Evolutionary conservation across 2,888 invertebrate species (phyloP).

Genomic region (Amiota mariae): DNA sequence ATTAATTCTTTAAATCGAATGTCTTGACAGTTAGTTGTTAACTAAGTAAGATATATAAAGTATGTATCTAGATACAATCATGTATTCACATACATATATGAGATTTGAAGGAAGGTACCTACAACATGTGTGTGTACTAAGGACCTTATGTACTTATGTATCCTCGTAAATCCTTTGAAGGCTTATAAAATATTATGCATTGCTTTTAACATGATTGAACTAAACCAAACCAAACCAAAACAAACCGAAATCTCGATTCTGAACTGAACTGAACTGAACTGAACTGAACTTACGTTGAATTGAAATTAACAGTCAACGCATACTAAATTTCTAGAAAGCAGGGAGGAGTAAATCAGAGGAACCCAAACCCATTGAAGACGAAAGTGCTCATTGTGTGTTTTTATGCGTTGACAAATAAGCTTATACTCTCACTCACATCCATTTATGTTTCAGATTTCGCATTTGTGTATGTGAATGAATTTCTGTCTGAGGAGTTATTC

Average conservation of each 20-base stretch:
- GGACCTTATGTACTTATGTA: not conserved
- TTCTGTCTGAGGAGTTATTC: not conserved
- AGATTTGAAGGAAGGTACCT: too few relatives aligned
- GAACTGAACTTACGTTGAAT: slow-evolving; percentile 44
- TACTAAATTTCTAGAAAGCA: not conserved
- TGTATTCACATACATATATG: too few relatives aligned
- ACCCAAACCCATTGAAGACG: too few relatives aligned
- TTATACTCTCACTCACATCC: slow-evolving; percentile 20
- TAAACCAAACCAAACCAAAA: too few relatives aligned
- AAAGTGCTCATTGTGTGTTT: not conserved
- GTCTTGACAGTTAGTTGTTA: not conserved
- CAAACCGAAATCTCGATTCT: too few relatives aligned
- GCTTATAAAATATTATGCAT: slow-evolving; percentile 67
- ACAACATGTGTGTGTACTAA: not conserved
- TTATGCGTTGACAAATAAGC: slow-evolving; percentile 26
- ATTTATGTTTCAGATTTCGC: slow-evolving; percentile 48
- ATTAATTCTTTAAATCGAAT: slow-evolving; percentile 21
- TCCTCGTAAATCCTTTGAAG: slow-evolving; percentile 47
- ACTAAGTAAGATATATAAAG: too few relatives aligned
- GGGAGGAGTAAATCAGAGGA: not conserved
- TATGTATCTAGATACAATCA: too few relatives aligned
- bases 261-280: slow-evolving; percentile 46
- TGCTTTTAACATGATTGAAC: slow-evolving; percentile 67
- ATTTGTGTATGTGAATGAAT: slow-evolving; percentile 20
- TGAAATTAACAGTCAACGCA: slow-evolving; percentile 55